Evolutionary conservation across 1,140 invertebrate genomes (phyloP), one percentile per base, ranked within the genome.

Genomic region (Drosophila arawakana): DNA sequence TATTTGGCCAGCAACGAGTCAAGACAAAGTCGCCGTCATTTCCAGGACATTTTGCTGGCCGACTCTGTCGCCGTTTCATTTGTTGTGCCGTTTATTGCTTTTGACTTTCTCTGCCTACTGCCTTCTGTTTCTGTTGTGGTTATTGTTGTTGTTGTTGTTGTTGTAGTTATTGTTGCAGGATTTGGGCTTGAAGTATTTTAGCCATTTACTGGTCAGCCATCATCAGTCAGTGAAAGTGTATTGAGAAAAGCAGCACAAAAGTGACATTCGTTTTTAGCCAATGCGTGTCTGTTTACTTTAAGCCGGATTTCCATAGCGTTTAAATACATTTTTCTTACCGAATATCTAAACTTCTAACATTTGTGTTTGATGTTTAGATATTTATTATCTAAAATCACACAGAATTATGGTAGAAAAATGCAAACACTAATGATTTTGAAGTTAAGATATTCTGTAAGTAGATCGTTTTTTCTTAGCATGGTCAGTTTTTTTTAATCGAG

Each of bases 101-200:
- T 77, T 70, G 72, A 69, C 69, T 72, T 84, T 66, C 59, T 4
- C 18, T 55, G 61, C 61, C 61, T 34, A 13, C 25, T 21, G 25
- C 15, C 41, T 43, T 11, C n/a, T 58, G 37, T 57, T 57, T 6
- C 34, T 52, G 50, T 35, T 52, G 30, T 35, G 35, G 59, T 52
- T 21, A 21, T 21, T 21, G 18, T 21, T 21, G 18, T 21, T 21
- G 18, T 21, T 47, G 37, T 44, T 52, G 37, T 69, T 73, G 78
- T 55, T 57, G 62, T 63, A 55, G 46, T 39, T 65, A 50, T 18
- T 73, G 59, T 25, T 65, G 57, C 57, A 79, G 82, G 73, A 86
- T 70, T 81, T 88, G 49, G 63, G 75, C 83, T 76, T 86, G 76
- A 86, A 86, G 83, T 82, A 82, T 88, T 77, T 88, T 77, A 71